A percentile compares a stretch with the other conserved stretches of the same genome.
Conservation (phyloP, 1,140 invertebrate genomes). For the Oncopodura yosiiana region DNA sequence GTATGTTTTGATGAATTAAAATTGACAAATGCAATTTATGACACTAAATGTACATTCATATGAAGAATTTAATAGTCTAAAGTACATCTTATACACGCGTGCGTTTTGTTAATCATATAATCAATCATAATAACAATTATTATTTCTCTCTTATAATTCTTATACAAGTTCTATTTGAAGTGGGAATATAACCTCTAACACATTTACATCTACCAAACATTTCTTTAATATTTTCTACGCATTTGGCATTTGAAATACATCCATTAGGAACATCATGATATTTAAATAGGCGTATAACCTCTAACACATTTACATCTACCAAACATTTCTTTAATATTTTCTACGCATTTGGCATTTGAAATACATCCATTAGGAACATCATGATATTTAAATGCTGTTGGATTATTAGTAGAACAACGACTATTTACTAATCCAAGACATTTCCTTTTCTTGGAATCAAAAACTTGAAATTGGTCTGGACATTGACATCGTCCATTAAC, state of each 20-base stretch:
- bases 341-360: neutral
- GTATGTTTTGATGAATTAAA: too few species aligned
- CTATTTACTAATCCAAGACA: conserved; percentile 11
- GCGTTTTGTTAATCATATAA: too few species aligned
- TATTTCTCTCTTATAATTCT: too few species aligned
- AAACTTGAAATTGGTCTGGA: conserved; percentile 5
- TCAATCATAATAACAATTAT: too few species aligned
- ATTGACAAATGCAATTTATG: too few species aligned
- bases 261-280: neutral
- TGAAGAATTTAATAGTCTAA: too few species aligned
- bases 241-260: neutral
- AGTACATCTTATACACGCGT: too few species aligned
- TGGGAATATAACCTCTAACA: neutral
- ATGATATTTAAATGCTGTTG: too few species aligned
- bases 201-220: conserved; percentile 10
- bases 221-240: neutral
- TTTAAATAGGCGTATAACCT: neutral
- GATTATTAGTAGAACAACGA: conserved; percentile 2
- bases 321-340: neutral
- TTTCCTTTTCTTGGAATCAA: neutral
- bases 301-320: neutral
- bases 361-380: conserved; percentile 3
- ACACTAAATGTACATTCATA: too few species aligned
- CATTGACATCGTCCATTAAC: conserved; percentile 12
- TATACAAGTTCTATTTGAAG: conserved; percentile 8